Evolutionary conservation across 2,888 invertebrate species (phyloP), one percentile per base, ranked within the genome.

Genomic region (Agriotes lineatus): DNA sequence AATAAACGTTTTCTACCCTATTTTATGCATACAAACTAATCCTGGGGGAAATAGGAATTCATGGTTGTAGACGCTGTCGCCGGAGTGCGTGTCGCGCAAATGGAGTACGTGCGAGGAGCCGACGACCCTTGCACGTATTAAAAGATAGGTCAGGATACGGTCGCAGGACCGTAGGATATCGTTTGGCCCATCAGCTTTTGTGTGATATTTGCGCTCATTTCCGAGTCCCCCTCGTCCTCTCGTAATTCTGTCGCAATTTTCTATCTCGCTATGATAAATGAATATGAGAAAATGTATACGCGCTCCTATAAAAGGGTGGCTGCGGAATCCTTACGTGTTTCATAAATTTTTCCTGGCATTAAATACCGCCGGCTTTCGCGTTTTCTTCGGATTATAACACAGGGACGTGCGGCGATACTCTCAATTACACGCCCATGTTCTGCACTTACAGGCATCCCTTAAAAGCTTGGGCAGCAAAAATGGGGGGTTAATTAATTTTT

Each of bases 41-140:
- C 70, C 70, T 56, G 25, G 63, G 61, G 69, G 62, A 67, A 70
- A 70, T 72, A 70, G 70, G 70, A 73, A 68, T 72, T 72, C 72
- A 62, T 70, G 70, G 70, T 69, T 70, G 68, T 70, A 68, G 68
- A 69, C 64, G 68, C 69, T 72, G 70, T 72, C 72, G 66, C 68
- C 68, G 60, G 57, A 58, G 72, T 75, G 74, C 75, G 72, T 75
- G 73, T 72, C 70, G 71, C 72, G 71, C 73, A 75, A 74, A 75
- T 74, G 68, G 71, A 69, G 72, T 72, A 74, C 76, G 76, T 76
- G 61, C 62, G 74, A 74, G 74, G 69, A 76, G 72, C 73, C 73
- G 69, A 50, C 67, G 69, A 69, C 70, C 67, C 69, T 67, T 65
- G 70, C 73, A 75, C 74, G 71, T 74, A 71, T 71, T 74, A 68